These are phyloP conservation scores for Eupelmus urozonus DNA, from an alignment of 2,888 invertebrate species.

Conservation along the genomic window DNA sequence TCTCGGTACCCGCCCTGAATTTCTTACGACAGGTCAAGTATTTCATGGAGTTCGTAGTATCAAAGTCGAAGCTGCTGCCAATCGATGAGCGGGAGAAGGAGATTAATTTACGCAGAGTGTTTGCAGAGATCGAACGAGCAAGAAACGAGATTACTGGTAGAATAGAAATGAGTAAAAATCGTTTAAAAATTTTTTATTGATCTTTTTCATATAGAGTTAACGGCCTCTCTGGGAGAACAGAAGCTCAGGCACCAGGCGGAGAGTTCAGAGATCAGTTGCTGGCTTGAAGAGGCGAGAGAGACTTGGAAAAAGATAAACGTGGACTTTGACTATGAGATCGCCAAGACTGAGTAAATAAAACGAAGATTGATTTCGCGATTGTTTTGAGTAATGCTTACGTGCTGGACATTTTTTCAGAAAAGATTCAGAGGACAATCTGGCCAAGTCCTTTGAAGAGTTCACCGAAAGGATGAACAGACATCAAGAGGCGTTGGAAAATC, in stretches of 20 bases:
- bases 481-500: constrained; percentile 36
- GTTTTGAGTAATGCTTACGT: too few species aligned
- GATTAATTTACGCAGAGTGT: constrained; percentile 45
- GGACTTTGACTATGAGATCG: constrained; percentile 26
- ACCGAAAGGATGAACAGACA: constrained; percentile 49
- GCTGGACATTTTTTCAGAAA: constrained; percentile 41
- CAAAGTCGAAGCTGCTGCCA: constrained; percentile 50
- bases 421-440: constrained; percentile 52
- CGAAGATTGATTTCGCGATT: neutral
- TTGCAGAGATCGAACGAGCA: constrained; percentile 31
- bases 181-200: neutral
- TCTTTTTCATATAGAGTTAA: constrained; percentile 33
- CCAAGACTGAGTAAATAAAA: neutral
- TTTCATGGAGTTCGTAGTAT: constrained; percentile 59
- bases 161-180: too few species aligned
- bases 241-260: constrained; percentile 43
- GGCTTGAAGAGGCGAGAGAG: neutral
- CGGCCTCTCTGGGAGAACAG: constrained; percentile 50
- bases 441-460: constrained; percentile 36
- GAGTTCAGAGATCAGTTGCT: neutral
- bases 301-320: constrained; percentile 42
- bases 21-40: constrained; percentile 60
- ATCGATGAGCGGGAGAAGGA: constrained; percentile 57
- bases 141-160: constrained; percentile 55
- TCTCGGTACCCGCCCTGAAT: constrained; percentile 35